Conservation (phyloP, 2,888 invertebrate species). For the Copidosoma aretas region DNA sequence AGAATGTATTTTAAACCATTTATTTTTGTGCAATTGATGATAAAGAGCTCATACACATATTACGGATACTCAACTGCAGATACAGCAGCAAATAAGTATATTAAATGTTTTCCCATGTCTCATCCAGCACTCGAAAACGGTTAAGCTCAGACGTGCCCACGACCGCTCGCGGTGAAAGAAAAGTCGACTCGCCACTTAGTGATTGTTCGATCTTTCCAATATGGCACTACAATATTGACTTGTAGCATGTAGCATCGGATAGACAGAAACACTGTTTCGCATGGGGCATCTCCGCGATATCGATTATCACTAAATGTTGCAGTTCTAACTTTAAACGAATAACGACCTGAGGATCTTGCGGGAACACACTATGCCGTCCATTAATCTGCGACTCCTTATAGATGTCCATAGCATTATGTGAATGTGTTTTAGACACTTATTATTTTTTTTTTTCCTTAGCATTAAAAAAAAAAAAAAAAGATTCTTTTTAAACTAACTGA, state of each 20-base stretch:
- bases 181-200: constrained; percentile 38
- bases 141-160: constrained; percentile 31
- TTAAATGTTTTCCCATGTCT: too few relatives aligned
- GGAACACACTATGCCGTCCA: constrained; percentile 61
- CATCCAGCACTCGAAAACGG: background rate
- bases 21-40: too few relatives aligned
- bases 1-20: too few relatives aligned
- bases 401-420: constrained; percentile 36
- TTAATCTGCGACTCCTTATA: constrained; percentile 51
- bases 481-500: background rate
- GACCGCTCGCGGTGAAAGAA: constrained; percentile 29
- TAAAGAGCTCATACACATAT: too few relatives aligned
- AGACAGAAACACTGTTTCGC: background rate
- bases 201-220: constrained; percentile 36
- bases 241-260: constrained; percentile 19
- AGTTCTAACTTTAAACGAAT: constrained; percentile 37
- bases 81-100: too few relatives aligned
- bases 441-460: constrained; percentile 4
- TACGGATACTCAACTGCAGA: too few relatives aligned
- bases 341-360: constrained; percentile 60
- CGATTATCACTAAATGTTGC: constrained; percentile 42
- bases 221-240: constrained; percentile 32
- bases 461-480: background rate
- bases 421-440: constrained; percentile 32
- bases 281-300: constrained; percentile 18